Conservation (phyloP, 2,797 vertebrate genomes). For the Chaenodraco wilsoni region DNA sequence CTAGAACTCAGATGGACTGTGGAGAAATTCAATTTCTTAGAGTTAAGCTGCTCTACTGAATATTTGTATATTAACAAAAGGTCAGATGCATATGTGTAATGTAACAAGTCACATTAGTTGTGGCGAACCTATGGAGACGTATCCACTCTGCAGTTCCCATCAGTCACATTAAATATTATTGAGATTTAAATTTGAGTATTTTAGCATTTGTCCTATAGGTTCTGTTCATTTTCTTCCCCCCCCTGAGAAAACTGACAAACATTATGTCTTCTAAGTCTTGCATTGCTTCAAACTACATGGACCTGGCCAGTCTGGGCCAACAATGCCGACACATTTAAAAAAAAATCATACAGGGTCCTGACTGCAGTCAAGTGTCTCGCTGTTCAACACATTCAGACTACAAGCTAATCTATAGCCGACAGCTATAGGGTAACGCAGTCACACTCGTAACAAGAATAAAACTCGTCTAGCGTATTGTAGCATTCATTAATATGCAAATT, state of each 20-base stretch:
- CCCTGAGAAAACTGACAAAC: slow-evolving; percentile 33
- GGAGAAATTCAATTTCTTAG: neutral
- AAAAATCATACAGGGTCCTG: slow-evolving; percentile 24
- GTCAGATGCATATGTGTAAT: neutral
- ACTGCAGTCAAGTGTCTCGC: slow-evolving; percentile 25
- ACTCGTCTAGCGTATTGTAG: slow-evolving; percentile 30
- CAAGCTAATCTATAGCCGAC: slow-evolving; percentile 32
- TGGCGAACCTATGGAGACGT: neutral
- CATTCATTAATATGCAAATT: slow-evolving; percentile 49
- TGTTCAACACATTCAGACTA: slow-evolving; percentile 21
- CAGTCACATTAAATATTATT: neutral
- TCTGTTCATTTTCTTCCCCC: slow-evolving; percentile 5
- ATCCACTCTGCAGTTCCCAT: neutral
- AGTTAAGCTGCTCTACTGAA: neutral
- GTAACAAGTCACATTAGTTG: neutral
- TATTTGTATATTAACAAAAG: neutral
- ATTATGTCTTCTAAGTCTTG: slow-evolving; percentile 35
- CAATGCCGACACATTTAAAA: slow-evolving; percentile 36
- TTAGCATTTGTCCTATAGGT: neutral
- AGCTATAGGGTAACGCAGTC: slow-evolving; percentile 36
- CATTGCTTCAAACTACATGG: slow-evolving; percentile 38
- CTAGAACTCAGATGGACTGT: neutral
- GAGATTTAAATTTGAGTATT: neutral
- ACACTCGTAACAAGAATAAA: slow-evolving; percentile 44
- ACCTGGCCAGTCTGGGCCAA: slow-evolving; percentile 25